Base-by-base conservation (phyloP, 2,888 invertebrate genomes). In the Tipula lateralis region DNA sequence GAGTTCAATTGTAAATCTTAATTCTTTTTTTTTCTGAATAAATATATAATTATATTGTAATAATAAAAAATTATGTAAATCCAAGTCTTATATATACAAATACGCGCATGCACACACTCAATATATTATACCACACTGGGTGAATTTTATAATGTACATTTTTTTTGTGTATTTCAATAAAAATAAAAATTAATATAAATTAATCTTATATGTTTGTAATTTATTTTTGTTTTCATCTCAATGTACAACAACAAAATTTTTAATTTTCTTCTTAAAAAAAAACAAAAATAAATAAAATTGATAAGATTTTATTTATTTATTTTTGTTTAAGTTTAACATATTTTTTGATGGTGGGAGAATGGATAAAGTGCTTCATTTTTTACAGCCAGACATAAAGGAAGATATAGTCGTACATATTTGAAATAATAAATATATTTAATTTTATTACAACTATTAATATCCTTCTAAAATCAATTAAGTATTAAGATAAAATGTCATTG, bases 151-250 rank as follows among this genome's bases (percentile, higher is more conserved):
- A 50, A 16, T 50, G 16, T 50, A 66, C 66, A 24, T 66, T 24
- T 66, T 66, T 66, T 6, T 19, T 66, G 66, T 24, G 9, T 66
- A 66, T 66, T 66, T 66, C 66, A 66, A 66, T 66, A 66, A 66
- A 66, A 66, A 66, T 66, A 66, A 66, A 66, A 66, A 66, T 66
- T 66, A 66, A 66, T 66, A 66, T 66, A 66, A 66, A 66, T 66
- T 66, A 66, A 66, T 66, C 66, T 44, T 44, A 39, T 39, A 39
- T 44, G 16, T 66, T 66, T 6, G 66, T 24, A 66, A 66, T 66
- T 66, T 66, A 6, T 50, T 44, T 44, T 24, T 66, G 19, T 66
- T 66, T 66, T 9, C 9, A 66, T 66, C 24, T 66, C 66, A 66
- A 66, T 44, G n/a, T n/a, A 44, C 16, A 66, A 24, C 24, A 24